Evolutionary conservation across 2,113 vertebrate genomes (phyloP).

Genomic region (Phyllopteryx taeniolatus): DNA sequence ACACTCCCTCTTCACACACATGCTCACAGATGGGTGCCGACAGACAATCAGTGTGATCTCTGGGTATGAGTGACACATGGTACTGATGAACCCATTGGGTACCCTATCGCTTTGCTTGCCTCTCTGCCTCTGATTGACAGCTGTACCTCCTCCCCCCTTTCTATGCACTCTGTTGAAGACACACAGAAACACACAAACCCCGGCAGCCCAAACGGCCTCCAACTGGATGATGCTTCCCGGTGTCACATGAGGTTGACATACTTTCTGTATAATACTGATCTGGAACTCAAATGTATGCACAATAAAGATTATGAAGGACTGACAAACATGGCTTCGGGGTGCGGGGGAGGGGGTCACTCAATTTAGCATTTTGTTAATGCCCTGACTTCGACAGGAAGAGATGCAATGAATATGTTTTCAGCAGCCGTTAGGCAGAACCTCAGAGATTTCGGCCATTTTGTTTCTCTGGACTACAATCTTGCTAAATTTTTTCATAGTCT

Average conservation of each 20-base stretch:
- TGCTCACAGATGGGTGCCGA: constrained; percentile 43
- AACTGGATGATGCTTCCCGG: constrained; percentile 42
- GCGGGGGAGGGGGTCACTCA: no score
- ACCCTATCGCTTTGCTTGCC: constrained; percentile 41
- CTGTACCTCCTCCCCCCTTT: constrained; percentile 33
- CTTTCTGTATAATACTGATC: constrained; percentile 48
- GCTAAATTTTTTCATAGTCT: no score
- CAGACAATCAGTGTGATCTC: constrained; percentile 62
- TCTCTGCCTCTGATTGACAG: constrained; percentile 57
- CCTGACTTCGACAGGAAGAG: no score
- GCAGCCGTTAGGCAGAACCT: no score
- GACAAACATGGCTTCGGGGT: background rate
- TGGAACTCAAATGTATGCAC: constrained; percentile 35
- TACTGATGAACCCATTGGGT: constrained; percentile 59
- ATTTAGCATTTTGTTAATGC: no score
- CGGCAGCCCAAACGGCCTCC: constrained; percentile 18
- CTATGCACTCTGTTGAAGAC: background rate
- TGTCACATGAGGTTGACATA: constrained; percentile 41
- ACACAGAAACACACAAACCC: constrained; percentile 11
- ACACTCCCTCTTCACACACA: constrained; percentile 4
- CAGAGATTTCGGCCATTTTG: no score
- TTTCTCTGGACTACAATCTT: no score
- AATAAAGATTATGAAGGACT: background rate
- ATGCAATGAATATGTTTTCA: no score
- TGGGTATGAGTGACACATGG: constrained; percentile 58